These are phyloP conservation scores for Myotis yumanensis DNA, from an alignment of 2,113 vertebrate species.

Conservation along the genomic window DNA sequence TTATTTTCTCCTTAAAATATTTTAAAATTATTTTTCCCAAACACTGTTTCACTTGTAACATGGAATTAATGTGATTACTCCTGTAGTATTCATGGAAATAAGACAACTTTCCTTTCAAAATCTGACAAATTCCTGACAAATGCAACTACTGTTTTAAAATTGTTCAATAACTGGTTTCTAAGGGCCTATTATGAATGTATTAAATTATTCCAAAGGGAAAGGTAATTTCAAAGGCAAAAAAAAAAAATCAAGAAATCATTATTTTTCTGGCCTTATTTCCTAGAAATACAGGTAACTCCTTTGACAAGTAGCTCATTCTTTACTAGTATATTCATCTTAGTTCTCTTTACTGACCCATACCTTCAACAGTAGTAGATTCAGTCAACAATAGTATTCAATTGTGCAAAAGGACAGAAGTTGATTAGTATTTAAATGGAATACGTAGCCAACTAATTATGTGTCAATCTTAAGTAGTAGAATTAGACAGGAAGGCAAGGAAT, in stretches of 20 bases:
- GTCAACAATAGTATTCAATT: background rate
- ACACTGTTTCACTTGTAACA: slow-evolving; percentile 55
- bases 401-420: background rate
- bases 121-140: background rate
- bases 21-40: slow-evolving; percentile 55
- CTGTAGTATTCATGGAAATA: background rate
- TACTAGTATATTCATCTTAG: background rate
- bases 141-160: background rate
- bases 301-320: background rate
- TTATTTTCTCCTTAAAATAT: slow-evolving; percentile 19
- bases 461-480: background rate
- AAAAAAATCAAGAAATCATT: background rate
- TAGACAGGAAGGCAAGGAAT: background rate
- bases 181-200: background rate
- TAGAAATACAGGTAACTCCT: background rate
- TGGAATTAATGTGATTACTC: background rate
- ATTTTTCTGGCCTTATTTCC: background rate
- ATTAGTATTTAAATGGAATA: background rate
- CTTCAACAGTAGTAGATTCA: background rate
- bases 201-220: background rate
- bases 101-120: slow-evolving; percentile 8
- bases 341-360: background rate
- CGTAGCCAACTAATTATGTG: background rate
- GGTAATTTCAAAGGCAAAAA: background rate
- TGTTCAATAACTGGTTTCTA: slow-evolving; percentile 1